Conservation (phyloP, 2,797 vertebrate species). For the Nothura maculosa region DNA sequence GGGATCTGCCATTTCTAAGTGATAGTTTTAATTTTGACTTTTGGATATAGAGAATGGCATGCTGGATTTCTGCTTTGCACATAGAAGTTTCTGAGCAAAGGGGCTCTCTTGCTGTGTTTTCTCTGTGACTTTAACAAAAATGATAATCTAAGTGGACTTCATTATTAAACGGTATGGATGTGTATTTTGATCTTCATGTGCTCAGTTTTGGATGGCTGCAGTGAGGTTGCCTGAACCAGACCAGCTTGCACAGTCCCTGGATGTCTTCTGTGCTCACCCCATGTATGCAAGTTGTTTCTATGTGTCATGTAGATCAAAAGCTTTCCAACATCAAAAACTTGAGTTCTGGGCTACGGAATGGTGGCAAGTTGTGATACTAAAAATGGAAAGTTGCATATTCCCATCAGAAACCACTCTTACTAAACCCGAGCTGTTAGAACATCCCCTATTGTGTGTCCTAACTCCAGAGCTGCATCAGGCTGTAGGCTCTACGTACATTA, state of each 20-base stretch:
- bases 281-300: background rate
- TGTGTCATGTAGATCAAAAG: background rate
- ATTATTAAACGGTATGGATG: background rate
- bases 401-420: background rate
- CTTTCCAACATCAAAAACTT: background rate
- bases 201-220: no score
- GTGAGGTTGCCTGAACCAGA: background rate
- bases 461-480: background rate
- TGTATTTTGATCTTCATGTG: background rate
- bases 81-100: background rate
- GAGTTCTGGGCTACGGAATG: background rate
- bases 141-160: background rate
- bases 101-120: background rate
- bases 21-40: background rate
- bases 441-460: fast-evolving
- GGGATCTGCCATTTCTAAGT: background rate
- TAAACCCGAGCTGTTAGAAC: background rate
- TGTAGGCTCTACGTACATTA: background rate
- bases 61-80: background rate
- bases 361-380: background rate
- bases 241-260: background rate
- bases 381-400: background rate
- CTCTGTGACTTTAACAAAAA: background rate
- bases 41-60: background rate
- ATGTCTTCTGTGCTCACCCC: background rate